These are phyloP conservation scores for Drosophila erecta DNA, from an alignment of 1,140 invertebrate species.

Conservation along the genomic window DNA sequence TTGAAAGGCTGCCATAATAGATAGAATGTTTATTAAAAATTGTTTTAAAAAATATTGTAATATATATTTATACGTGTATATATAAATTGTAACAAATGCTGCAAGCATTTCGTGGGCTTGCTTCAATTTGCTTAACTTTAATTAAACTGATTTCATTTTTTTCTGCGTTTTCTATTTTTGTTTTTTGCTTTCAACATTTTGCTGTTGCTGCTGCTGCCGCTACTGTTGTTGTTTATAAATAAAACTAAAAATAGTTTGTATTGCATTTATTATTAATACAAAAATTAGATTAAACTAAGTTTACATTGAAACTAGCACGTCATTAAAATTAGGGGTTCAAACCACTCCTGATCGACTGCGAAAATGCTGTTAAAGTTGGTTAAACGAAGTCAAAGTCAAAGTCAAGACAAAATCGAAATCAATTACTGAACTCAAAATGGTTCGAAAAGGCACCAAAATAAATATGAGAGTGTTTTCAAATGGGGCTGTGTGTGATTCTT, in stretches of 20 bases:
- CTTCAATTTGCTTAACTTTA: conserved; percentile 74
- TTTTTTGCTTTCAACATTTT: conserved; percentile 31
- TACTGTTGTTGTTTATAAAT: conserved; percentile 60
- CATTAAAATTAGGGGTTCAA: conserved; percentile 61
- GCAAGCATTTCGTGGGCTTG: conserved; percentile 57
- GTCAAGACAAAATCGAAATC: conserved; percentile 38
- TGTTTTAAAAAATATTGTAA: conserved; percentile 68
- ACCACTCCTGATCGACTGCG: conserved; percentile 65
- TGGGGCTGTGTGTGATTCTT: conserved; percentile 13
- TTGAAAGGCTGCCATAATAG: conserved; percentile 73
- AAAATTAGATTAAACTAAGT: conserved; percentile 71
- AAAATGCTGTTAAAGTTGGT: conserved; percentile 66
- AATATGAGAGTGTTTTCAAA: conserved; percentile 28
- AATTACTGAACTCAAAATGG: conserved; percentile 32
- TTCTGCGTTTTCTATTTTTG: conserved; percentile 20
- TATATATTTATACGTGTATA: conserved; percentile 65
- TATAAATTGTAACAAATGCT: conserved; percentile 78
- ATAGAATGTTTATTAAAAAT: conserved; percentile 81
- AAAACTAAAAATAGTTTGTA: conserved; percentile 80
- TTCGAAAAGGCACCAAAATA: conserved; percentile 31
- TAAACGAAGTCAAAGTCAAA: conserved; percentile 52
- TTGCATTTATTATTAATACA: conserved; percentile 82
- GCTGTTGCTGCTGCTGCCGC: conserved; percentile 14
- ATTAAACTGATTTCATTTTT: conserved; percentile 54
- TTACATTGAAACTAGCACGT: conserved; percentile 76